Conservation (phyloP, 2,113 vertebrate species). For the Odobenus rosmarus region DNA sequence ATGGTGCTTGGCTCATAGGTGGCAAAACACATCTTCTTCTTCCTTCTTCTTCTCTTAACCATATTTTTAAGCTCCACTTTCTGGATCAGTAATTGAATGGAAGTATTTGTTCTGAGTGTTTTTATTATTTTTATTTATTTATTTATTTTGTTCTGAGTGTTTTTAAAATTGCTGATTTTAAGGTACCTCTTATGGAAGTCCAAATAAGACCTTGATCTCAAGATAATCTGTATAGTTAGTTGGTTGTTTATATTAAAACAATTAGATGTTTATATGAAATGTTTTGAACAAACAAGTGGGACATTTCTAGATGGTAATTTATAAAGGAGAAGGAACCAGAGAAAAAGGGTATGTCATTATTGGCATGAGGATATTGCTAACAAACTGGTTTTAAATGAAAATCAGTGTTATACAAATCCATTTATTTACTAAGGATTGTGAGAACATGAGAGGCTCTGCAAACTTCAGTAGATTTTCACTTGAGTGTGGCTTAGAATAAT, state of each 20-base stretch:
- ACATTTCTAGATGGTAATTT: slow-evolving; percentile 18
- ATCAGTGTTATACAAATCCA: slow-evolving; percentile 36
- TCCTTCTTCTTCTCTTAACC: not conserved
- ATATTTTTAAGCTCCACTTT: slow-evolving; percentile 4
- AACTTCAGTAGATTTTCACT: not conserved
- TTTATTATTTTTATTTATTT: not conserved
- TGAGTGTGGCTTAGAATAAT: slow-evolving; percentile 39
- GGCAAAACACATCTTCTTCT: not conserved
- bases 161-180: slow-evolving; percentile 48
- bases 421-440: slow-evolving; percentile 14
- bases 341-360: slow-evolving; percentile 12
- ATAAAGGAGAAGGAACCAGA: slow-evolving; percentile 9
- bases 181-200: not conserved
- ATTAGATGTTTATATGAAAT: not conserved
- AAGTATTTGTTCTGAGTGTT: slow-evolving; percentile 31
- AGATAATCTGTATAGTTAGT: not conserved
- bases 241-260: slow-evolving; percentile 40
- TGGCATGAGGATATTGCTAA: slow-evolving; percentile 47
- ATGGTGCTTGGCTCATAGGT: not conserved
- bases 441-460: not conserved
- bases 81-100: slow-evolving; percentile 17
- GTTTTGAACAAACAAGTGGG: not conserved
- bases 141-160: not conserved
- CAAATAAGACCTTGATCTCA: slow-evolving; percentile 35
- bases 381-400: slow-evolving; percentile 59